Percentiles rank a stretch among this genome's conserved stretches.
These are phyloP conservation scores for Xyrauchen texanus DNA, from an alignment of 2,113 vertebrate genomes.

Conservation along the genomic window DNA sequence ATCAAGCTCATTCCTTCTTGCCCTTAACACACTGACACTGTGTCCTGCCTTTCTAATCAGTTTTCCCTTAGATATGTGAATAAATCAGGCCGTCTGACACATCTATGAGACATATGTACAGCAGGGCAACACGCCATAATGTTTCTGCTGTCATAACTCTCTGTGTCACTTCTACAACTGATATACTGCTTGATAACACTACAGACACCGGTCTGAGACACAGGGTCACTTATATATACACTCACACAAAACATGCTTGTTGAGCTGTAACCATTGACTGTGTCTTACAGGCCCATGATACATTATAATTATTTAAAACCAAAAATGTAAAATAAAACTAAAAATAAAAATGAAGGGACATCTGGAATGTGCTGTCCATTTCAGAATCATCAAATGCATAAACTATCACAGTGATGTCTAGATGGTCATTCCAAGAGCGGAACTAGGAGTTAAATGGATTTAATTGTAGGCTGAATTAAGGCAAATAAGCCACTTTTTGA, in stretches of 20 bases:
- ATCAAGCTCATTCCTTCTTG: constrained; percentile 59
- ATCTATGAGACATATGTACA: constrained; percentile 38
- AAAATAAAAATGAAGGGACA: too few relatives aligned
- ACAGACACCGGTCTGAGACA: neutral
- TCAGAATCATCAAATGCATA: too few relatives aligned
- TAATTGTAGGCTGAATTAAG: too few relatives aligned
- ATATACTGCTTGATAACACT: constrained; percentile 12
- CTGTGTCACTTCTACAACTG: neutral
- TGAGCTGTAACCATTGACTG: neutral
- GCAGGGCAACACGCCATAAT: neutral
- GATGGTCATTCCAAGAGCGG: too few relatives aligned
- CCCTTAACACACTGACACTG: constrained; percentile 34
- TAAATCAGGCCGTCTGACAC: constrained; percentile 41
- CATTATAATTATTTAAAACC: neutral
- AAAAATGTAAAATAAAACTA: too few relatives aligned
- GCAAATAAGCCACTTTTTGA: too few relatives aligned
- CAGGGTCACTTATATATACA: neutral
- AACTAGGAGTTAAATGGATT: too few relatives aligned
- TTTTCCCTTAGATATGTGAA: constrained; percentile 41
- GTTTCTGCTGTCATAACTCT: constrained; percentile 1
- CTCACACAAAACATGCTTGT: neutral
- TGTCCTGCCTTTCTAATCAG: constrained; percentile 45
- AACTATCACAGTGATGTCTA: too few relatives aligned
- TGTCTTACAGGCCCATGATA: too few relatives aligned
- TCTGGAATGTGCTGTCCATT: too few relatives aligned